phyloP scores from a whole-genome alignment of 2,888 invertebrate species.

The Rambutsinella grinnellia region DNA sequence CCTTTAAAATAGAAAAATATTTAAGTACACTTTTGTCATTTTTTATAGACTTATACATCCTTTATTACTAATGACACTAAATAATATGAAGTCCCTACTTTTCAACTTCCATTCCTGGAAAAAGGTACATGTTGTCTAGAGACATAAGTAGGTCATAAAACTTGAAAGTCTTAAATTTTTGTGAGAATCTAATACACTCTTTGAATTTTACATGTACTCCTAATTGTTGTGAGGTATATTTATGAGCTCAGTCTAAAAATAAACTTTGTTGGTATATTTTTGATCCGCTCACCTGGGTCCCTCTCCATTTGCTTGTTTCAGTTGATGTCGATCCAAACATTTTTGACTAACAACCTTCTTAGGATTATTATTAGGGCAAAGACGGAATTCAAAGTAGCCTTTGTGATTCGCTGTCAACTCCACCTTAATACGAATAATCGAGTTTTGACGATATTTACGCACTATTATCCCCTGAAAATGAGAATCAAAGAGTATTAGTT shows the following conservation, averaged over 20 bases:
- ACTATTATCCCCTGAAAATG: constrained; percentile 77
- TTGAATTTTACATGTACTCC: too few species aligned
- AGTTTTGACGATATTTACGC: constrained; percentile 75
- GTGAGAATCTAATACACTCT: too few species aligned
- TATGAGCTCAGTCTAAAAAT: too few species aligned
- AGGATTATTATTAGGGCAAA: constrained; percentile 68
- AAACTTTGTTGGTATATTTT: too few species aligned
- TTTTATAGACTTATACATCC: constrained; percentile 68
- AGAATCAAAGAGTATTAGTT: constrained; percentile 1
- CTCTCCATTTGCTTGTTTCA: constrained; percentile 66
- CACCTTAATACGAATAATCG: constrained; percentile 45
- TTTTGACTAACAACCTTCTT: constrained; percentile 64
- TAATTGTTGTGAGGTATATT: too few species aligned
- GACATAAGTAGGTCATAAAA: constrained; percentile 27
- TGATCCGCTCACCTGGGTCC: constrained; percentile 61
- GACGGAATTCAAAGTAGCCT: constrained; percentile 68
- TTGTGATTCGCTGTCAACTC: constrained; percentile 60
- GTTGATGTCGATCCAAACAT: constrained; percentile 67
- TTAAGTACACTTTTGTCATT: constrained; percentile 74
- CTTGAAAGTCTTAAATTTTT: too few species aligned
- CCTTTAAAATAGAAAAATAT: constrained; percentile 54
- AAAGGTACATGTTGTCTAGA: not conserved
- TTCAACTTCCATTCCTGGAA: constrained; percentile 42
- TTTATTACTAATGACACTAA: too few species aligned
- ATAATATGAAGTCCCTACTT: too few species aligned